Conservation (phyloP, 2,888 invertebrate genomes). For the Drosophila quinaria region DNA sequence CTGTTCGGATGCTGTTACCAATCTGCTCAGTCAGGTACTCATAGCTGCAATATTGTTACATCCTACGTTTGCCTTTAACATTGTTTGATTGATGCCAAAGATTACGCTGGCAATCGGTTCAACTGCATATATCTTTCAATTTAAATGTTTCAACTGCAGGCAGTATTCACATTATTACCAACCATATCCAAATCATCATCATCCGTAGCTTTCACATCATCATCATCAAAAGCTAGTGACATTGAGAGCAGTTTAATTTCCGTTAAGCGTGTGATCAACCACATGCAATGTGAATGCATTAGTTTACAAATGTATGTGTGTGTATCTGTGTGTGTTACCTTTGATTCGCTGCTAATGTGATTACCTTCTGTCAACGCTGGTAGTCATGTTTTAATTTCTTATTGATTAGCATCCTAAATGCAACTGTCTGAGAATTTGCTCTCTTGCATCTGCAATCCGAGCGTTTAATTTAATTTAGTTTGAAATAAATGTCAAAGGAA, state of each 20-base stretch:
- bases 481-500: slow-evolving; percentile 6
- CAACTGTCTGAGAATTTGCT: no score
- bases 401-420: slow-evolving; percentile 40
- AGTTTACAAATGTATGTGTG: not conserved
- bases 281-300: slow-evolving; percentile 3
- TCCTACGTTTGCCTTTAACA: slow-evolving; percentile 12
- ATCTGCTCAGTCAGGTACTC: slow-evolving; percentile 12
- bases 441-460: slow-evolving; percentile 15
- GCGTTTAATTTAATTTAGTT: slow-evolving; percentile 36
- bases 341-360: slow-evolving; percentile 58
- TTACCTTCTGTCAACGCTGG: slow-evolving; percentile 49
- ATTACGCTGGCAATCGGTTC: slow-evolving; percentile 20
- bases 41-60: slow-evolving; percentile 20
- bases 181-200: slow-evolving; percentile 8
- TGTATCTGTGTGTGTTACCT: slow-evolving; percentile 4
- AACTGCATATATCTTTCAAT: slow-evolving; percentile 13
- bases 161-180: not conserved
- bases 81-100: slow-evolving; percentile 18
- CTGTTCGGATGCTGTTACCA: slow-evolving; percentile 15
- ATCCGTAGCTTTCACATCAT: slow-evolving; percentile 11
- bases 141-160: slow-evolving; percentile 14
- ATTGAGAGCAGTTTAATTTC: slow-evolving; percentile 58
- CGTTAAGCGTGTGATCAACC: slow-evolving; percentile 32
- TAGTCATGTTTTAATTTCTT: slow-evolving; percentile 38
- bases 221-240: slow-evolving; percentile 13